A percentile compares a stretch with the other conserved stretches of the same genome.
phyloP scores from a whole-genome alignment of 2,113 vertebrate species.

The Engraulis encrasicolus region DNA sequence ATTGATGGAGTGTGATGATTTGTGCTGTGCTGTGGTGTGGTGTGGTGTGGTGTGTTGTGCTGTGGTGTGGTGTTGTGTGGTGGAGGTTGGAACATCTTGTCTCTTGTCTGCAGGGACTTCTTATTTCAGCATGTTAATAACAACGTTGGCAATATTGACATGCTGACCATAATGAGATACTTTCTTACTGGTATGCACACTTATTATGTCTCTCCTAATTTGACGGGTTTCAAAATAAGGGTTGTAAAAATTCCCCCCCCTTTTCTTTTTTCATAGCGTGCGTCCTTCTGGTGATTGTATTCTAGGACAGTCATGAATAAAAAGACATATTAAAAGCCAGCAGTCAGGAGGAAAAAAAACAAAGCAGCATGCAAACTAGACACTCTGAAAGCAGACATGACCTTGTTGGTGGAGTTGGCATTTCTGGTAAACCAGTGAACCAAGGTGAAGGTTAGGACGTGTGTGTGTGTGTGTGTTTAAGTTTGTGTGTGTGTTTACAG shows the following conservation, averaged over 20 bases:
- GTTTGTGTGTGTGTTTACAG: slow-evolving; percentile 5
- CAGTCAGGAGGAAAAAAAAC: slow-evolving; percentile 1
- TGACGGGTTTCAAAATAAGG: neutral
- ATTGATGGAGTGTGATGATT: too few species aligned
- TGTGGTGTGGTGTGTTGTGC: neutral
- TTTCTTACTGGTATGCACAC: slow-evolving; percentile 26
- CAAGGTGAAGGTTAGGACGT: slow-evolving; percentile 17
- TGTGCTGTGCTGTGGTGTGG: too few species aligned
- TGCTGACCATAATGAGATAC: slow-evolving; percentile 57
- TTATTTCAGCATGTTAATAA: slow-evolving; percentile 52
- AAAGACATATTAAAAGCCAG: neutral
- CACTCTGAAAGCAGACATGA: slow-evolving; percentile 33
- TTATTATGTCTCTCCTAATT: neutral
- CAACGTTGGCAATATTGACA: slow-evolving; percentile 58
- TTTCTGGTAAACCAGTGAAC: slow-evolving; percentile 21
- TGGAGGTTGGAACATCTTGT: too few species aligned
- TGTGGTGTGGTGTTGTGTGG: neutral
- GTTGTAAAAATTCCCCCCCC: neutral
- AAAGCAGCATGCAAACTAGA: neutral
- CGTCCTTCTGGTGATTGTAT: neutral
- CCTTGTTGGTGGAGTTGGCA: slow-evolving; percentile 42
- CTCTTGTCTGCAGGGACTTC: slow-evolving; percentile 11
- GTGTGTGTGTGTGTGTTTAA: slow-evolving; percentile 23
- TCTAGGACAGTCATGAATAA: neutral
- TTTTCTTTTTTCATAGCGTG: neutral